phyloP scores from a whole-genome alignment of 2,113 vertebrate species.

The Capra hircus region DNA sequence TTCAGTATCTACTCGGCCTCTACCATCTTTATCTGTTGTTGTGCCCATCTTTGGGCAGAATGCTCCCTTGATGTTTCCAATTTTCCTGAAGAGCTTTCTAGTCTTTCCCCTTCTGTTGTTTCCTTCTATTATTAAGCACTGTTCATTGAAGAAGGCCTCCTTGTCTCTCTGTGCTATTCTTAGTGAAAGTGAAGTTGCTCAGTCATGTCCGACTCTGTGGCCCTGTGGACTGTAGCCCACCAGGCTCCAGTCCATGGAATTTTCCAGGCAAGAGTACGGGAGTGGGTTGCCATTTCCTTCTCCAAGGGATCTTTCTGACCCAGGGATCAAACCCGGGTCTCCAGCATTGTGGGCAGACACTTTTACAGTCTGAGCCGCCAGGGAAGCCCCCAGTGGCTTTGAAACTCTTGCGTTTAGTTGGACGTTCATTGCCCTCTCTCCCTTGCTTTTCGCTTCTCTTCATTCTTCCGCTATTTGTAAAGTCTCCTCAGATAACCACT shows the following conservation, averaged over 20 bases:
- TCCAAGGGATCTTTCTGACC: background rate
- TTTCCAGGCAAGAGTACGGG: background rate
- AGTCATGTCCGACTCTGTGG: fast-evolving
- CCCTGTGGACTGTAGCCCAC: background rate
- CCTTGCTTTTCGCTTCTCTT: background rate
- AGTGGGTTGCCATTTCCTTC: background rate
- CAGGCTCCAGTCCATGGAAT: background rate
- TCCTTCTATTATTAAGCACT: background rate
- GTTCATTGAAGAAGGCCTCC: background rate
- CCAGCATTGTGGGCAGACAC: background rate
- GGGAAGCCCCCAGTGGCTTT: background rate
- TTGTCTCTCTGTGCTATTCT: background rate
- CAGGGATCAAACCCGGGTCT: background rate
- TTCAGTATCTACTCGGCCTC: background rate
- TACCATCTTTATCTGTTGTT: background rate
- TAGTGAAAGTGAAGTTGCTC: background rate
- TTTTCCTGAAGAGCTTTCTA: background rate
- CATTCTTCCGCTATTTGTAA: background rate
- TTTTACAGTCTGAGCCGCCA: background rate
- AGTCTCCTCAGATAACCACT: background rate
- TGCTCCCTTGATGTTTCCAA: background rate
- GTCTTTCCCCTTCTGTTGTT: background rate
- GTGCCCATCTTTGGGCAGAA: background rate
- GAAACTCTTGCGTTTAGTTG: background rate
- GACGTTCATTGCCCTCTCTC: background rate